Conservation (phyloP, 2,888 invertebrate genomes). For the Cactoblastis cactorum region DNA sequence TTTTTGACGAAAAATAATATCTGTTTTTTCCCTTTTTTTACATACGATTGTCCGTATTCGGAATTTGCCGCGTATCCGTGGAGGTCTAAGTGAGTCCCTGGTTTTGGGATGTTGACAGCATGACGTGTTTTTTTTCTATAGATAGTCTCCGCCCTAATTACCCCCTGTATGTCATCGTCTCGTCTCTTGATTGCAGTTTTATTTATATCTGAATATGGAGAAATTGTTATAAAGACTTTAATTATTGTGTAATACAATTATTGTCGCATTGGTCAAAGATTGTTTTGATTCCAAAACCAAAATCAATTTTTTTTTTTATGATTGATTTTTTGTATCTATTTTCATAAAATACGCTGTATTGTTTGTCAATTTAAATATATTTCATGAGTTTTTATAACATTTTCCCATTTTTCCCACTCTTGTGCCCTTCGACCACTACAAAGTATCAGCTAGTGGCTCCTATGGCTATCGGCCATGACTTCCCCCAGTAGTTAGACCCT, state of each 20-base stretch:
- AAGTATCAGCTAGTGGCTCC: constrained; percentile 28
- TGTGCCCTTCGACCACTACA: constrained; percentile 25
- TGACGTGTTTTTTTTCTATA: constrained; percentile 35
- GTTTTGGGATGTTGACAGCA: constrained; percentile 37
- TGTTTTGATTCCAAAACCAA: too few relatives aligned
- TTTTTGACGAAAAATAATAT: constrained; percentile 51
- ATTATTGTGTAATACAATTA: too few relatives aligned
- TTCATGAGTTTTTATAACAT: constrained; percentile 13
- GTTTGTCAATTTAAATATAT: too few relatives aligned
- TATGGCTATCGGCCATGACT: constrained; percentile 19
- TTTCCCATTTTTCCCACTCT: constrained; percentile 25
- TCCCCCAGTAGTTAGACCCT: constrained; percentile 22
- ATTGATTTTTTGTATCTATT: too few relatives aligned
- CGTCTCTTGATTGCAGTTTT: constrained; percentile 16
- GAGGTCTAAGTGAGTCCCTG: constrained; percentile 75
- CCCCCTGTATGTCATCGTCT: constrained; percentile 22
- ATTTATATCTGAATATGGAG: too few relatives aligned
- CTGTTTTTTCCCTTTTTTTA: constrained; percentile 56
- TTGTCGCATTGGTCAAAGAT: too few relatives aligned
- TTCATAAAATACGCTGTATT: too few relatives aligned
- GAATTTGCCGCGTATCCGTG: constrained; percentile 71
- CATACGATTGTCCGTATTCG: constrained; percentile 74
- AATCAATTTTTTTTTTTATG: too few relatives aligned
- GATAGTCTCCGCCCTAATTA: constrained; percentile 20
- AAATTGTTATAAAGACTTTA: constrained; percentile 7